Evolutionary conservation across 2,797 vertebrate genomes (phyloP).

Genomic region (Synanceia verrucosa): DNA sequence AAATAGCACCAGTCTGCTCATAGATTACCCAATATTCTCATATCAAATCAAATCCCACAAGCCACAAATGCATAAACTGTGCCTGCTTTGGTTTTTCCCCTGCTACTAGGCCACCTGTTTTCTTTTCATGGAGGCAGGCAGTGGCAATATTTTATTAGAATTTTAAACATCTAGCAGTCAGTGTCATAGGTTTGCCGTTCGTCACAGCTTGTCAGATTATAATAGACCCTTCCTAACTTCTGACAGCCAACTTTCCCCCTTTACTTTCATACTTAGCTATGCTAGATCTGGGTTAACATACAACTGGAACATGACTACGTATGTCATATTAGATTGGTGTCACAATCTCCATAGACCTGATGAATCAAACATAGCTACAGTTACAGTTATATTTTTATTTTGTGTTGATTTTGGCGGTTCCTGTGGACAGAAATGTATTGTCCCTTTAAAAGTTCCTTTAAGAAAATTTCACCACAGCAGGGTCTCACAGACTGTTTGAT

Average conservation of each 20-base stretch:
- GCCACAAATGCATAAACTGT: constrained; percentile 39
- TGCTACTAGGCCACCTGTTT: constrained; percentile 23
- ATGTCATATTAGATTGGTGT: neutral
- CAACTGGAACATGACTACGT: neutral
- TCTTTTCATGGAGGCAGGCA: constrained; percentile 12
- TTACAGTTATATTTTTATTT: neutral
- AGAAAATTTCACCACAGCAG: neutral
- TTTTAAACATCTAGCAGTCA: neutral
- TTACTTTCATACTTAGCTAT: neutral
- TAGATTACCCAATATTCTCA: constrained; percentile 62
- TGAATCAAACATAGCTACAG: neutral
- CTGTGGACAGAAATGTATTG: neutral
- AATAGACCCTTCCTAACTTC: neutral
- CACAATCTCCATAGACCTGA: neutral
- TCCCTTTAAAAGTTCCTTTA: neutral
- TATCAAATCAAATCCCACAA: constrained; percentile 56
- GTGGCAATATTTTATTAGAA: neutral
- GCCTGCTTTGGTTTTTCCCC: constrained; percentile 10
- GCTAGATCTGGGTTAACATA: neutral
- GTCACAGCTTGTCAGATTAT: neutral
- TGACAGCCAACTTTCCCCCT: neutral
- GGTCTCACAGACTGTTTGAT: too few species aligned
- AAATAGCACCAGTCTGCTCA: constrained; percentile 51
- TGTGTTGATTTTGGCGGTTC: neutral
- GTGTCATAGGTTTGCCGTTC: neutral